Evolutionary conservation across 2,888 invertebrate genomes (phyloP), one percentile per base, ranked within the genome.

Genomic region (Amiota communis): DNA sequence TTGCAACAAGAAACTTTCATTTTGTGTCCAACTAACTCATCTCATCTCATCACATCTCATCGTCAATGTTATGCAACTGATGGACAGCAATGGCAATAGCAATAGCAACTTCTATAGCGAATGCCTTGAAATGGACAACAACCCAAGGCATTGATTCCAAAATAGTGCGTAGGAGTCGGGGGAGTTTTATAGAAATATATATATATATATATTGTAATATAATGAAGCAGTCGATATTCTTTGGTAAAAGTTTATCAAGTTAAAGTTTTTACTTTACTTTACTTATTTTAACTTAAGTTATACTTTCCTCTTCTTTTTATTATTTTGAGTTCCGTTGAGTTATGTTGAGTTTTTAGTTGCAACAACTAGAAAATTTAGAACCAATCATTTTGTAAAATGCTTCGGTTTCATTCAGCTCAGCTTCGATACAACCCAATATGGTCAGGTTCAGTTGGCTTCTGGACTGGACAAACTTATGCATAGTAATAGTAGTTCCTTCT

Each of bases 221-320:
- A 68, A 68, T 68, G 67, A 68, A 68, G 67, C 51, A 68, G 67
- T 51, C 51, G 36, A 68, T 68, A 68, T 68, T 53, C 67, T 74
- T 78, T 76, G 71, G 74, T 53, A 76, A 84, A 84, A 82, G 75
- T 82, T 83, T 81, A 59, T 56, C 20, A 81, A 81, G 82, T 81
- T 77, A 81, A 81, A 48, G 75, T 82, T 82, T 72, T 84, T 82
- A 81, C 83, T 83, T 77, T 84, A 77, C 86, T 82, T 85, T 83
- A 36, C 36, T 36, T 36, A 36, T 36, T 36, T 36, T 36, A 36
- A 36, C 36, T 36, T 36, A 36, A 36, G 36, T 36, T 36, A 36
- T 36, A 36, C 36, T 36, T 36, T 36, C 4, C 6, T 36, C 36
- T 36, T 36, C n/a, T 36, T 36, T 36, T 36, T 6, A 36, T 36